A percentile compares a stretch with the other conserved stretches of the same genome.
Conservation (phyloP, 2,888 invertebrate species). For the Melinaea menophilus region DNA sequence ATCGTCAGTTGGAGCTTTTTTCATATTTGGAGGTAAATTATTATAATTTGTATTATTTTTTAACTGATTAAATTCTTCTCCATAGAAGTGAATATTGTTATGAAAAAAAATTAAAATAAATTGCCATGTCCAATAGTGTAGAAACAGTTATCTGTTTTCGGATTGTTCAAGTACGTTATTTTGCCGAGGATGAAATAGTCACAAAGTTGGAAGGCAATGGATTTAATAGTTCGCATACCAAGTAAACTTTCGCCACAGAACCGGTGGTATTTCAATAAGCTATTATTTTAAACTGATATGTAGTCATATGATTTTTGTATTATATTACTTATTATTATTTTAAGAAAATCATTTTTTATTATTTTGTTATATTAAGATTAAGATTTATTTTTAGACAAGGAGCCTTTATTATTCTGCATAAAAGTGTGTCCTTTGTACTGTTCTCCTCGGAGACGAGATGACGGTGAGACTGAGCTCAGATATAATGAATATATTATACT, state of each 20-base stretch:
- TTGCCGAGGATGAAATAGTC: slow-evolving; percentile 1
- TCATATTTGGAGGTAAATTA: slow-evolving; percentile 50
- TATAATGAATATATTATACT: slow-evolving; percentile 1
- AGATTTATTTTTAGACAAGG: slow-evolving; percentile 46
- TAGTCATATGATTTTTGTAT: no score
- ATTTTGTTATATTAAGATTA: no score
- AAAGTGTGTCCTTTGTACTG: slow-evolving; percentile 68
- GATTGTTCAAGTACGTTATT: not conserved
- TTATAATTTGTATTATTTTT: slow-evolving; percentile 9
- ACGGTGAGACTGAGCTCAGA: slow-evolving; percentile 42
- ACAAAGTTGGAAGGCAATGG: not conserved
- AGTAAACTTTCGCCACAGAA: not conserved
- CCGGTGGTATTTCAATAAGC: not conserved
- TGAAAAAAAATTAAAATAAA: no score
- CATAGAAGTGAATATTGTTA: no score
- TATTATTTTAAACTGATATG: not conserved
- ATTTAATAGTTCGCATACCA: slow-evolving; percentile 1
- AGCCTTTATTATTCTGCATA: slow-evolving; percentile 55
- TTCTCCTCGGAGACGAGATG: slow-evolving; percentile 47
- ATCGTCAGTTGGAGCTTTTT: slow-evolving; percentile 42
- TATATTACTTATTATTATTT: no score
- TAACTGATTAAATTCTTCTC: not conserved
- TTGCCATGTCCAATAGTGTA: not conserved
- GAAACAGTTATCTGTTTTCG: not conserved
- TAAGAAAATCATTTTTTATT: no score